Evolutionary conservation across 2,113 vertebrate species (phyloP).

Genomic region (Dicerorhinus sumatrensis): DNA sequence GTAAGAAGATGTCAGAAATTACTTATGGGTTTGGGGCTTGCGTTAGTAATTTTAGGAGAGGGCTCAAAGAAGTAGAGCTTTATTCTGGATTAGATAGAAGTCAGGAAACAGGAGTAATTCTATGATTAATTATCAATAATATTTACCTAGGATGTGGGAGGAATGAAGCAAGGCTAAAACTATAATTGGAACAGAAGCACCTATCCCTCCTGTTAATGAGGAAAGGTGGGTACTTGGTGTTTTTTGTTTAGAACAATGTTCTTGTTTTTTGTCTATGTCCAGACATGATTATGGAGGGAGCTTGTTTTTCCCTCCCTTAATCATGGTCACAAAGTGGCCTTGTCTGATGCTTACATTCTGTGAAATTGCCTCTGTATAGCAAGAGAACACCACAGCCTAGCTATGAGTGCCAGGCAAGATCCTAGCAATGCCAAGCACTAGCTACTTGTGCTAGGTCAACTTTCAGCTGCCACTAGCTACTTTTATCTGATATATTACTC

Average conservation of each 20-base stretch:
- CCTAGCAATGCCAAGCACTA: neutral
- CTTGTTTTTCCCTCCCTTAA: neutral
- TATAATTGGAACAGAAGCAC: neutral
- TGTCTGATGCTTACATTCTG: neutral
- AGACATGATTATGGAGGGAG: neutral
- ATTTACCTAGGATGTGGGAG: neutral
- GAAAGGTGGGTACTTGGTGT: neutral
- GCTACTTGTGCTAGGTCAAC: neutral
- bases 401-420: neutral
- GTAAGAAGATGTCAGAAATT: neutral
- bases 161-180: neutral
- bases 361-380: neutral
- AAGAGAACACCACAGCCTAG: too few relatives aligned
- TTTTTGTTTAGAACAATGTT: neutral
- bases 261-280: too few relatives aligned
- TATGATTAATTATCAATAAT: neutral
- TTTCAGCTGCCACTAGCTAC: neutral
- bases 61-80: neutral
- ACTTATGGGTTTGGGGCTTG: neutral
- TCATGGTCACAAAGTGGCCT: neutral
- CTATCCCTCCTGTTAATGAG: neutral
- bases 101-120: neutral
- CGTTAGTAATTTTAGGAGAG: neutral
- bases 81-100: neutral
- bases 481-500: neutral